Evolutionary conservation across 2,797 vertebrate genomes (phyloP), one percentile per base, ranked within the genome.

Genomic region (Anomalospiza imberbis): DNA sequence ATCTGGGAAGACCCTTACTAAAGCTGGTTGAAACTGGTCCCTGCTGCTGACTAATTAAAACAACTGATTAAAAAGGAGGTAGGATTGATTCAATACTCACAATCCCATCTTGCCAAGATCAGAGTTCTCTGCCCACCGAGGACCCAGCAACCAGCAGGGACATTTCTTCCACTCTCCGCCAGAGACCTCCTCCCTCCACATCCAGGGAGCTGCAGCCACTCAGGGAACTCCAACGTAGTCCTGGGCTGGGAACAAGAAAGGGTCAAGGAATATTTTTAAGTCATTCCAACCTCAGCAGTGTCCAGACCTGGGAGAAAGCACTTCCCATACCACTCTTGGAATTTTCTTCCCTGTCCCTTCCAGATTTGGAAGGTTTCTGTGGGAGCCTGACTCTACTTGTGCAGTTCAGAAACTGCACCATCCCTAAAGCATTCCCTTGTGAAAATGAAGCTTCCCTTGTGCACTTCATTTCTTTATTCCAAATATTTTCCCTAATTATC

Each of bases 381-480:
- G 36, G 32, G 71, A 58, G 22, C 25, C 36, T 26, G 53, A 28
- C 10, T 55, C 34, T 21, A 57, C 1, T 42, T 21, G 36, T 42
- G 21, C 44, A 26, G 6, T 31, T 66, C 17, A 66, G 51, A 36
- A 42, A 21, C 17, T 65, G 31, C 12, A 66, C 13, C 13, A 14
- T 31, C 7, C 36, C 36, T 32, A 31, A 34, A 34, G 36, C 31
- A 42, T 34, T 50, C 26, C 32, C 4, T 26, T 74, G 36, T 36
- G 26, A 36, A 13, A 4, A 16, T 13, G 28, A 58, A 32, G 4
- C 18, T 75, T 75, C 12, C 20, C 10, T 60, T 0, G 0, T 25
- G 31, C 12, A 25, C 16, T 68, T 51, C 2, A 70, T 36, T 44
- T 53, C 17, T 61, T 61, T 32, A 32, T 61, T 47, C 38, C 11